Evolutionary conservation across 2,888 invertebrate species (phyloP), one percentile per base, ranked within the genome.

Genomic region (Subacronicta megacephala): DNA sequence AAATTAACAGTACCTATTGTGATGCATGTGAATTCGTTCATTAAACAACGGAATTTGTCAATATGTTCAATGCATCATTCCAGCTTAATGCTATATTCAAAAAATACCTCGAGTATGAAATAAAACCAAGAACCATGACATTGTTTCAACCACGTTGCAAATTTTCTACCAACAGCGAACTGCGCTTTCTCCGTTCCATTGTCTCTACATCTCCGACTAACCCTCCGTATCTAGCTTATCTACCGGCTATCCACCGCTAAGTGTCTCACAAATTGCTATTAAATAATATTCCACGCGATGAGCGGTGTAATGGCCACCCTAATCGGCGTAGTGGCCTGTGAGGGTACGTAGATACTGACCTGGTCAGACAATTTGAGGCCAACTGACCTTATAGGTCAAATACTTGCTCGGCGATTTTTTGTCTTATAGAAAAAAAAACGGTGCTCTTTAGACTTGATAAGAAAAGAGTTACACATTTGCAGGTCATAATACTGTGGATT

Each of bases 221-320:
- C 16, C 70, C 41, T 45, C 12, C 51, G 20, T 51, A 63, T 43
- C 45, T 51, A 53, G 49, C 72, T 65, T 77, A 74, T 78, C 82
- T 78, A 60, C 68, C 52, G 57, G 49, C 61, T 76, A 75, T 81
- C 81, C 74, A 65, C 66, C 63, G 61, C 65, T 77, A 81, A 83
- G 77, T 78, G 69, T 75, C 77, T 61, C 75, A 69, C 74, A 80
- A 83, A 85, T 82, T 77, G 79, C 76, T 78, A 81, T 82, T 80
- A 81, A 81, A 82, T 85, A 81, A 83, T 82, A 83, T 81, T 71
- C 72, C 76, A 38, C 57, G 58, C 62, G 74, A 69, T 72, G 75
- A 65, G 61, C 61, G 58, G 46, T 23, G 61, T 69, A 62, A 73
- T 49, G 56, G 56, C 23, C 33, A 12, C 17, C 15, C 44, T 65